Percentiles rank a stretch among this genome's conserved stretches.
These are phyloP conservation scores for Drosophila planitibia DNA, from an alignment of 2,888 invertebrate genomes.

Conservation along the genomic window DNA sequence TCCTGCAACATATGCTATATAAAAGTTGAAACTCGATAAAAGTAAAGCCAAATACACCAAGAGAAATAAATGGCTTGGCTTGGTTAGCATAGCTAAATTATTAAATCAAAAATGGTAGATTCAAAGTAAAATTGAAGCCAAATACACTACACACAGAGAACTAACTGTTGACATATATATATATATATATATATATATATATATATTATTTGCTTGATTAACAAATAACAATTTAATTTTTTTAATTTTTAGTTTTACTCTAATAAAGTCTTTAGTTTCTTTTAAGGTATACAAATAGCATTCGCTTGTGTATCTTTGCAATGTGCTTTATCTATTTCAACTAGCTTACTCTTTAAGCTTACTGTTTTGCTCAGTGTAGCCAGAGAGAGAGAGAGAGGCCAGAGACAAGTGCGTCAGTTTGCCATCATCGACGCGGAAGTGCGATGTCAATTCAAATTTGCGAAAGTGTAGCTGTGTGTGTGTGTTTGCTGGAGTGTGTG, in stretches of 20 bases:
- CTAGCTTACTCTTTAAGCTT: neutral
- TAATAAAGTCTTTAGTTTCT: neutral
- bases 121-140: neutral
- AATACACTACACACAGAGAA: constrained; percentile 27
- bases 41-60: neutral
- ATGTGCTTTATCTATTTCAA: neutral
- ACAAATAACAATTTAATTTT: neutral
- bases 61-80: neutral
- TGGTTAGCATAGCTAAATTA: neutral
- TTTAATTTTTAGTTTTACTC: neutral
- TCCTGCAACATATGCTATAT: constrained; percentile 67
- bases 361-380: constrained; percentile 29
- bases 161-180: too few relatives aligned
- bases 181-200: too few relatives aligned
- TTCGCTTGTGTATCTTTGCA: neutral
- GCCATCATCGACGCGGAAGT: constrained; percentile 70
- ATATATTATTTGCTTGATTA: neutral
- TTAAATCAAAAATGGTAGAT: too few relatives aligned
- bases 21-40: neutral
- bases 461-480: constrained; percentile 28
- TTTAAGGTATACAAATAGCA: too few relatives aligned
- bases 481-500: neutral
- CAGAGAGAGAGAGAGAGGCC: neutral
- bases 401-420: constrained; percentile 36
- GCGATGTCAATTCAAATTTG: constrained; percentile 79